Percentiles rank a stretch among this genome's conserved stretches.
Conservation (phyloP, 2,888 invertebrate genomes). For the Acanthoscelides obtectus region DNA sequence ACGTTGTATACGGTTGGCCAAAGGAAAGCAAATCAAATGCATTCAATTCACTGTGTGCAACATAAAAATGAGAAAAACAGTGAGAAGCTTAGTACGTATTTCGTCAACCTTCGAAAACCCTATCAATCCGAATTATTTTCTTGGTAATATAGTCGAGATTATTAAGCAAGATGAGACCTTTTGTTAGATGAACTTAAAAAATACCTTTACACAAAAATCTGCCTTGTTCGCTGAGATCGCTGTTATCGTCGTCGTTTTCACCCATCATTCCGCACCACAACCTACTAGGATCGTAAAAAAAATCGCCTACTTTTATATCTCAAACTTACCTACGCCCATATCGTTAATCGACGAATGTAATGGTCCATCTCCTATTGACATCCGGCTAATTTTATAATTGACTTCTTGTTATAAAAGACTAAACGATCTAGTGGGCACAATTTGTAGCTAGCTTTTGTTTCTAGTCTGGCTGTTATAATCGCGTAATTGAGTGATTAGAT, state of each 20-base stretch:
- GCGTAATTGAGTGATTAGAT: not conserved
- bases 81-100: too few species aligned
- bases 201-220: slow-evolving; percentile 73
- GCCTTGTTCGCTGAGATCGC: slow-evolving; percentile 60
- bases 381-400: not conserved
- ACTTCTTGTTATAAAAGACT: not conserved
- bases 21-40: too few species aligned
- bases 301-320: not conserved
- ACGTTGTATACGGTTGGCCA: too few species aligned
- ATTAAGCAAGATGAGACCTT: not conserved
- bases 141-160: not conserved
- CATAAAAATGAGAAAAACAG: too few species aligned
- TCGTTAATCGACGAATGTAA: not conserved
- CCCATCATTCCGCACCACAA: slow-evolving; percentile 46
- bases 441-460: not conserved
- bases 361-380: not conserved
- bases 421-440: not conserved
- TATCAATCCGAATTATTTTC: not conserved
- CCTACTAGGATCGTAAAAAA: slow-evolving; percentile 13
- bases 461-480: not conserved
- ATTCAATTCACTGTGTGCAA: too few species aligned
- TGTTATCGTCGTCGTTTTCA: slow-evolving; percentile 73
- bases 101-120: too few species aligned
- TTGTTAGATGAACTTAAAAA: not conserved
- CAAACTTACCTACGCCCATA: not conserved